Evolutionary conservation across 2,797 vertebrate genomes (phyloP).

Genomic region (Pogoniulus pusillus): DNA sequence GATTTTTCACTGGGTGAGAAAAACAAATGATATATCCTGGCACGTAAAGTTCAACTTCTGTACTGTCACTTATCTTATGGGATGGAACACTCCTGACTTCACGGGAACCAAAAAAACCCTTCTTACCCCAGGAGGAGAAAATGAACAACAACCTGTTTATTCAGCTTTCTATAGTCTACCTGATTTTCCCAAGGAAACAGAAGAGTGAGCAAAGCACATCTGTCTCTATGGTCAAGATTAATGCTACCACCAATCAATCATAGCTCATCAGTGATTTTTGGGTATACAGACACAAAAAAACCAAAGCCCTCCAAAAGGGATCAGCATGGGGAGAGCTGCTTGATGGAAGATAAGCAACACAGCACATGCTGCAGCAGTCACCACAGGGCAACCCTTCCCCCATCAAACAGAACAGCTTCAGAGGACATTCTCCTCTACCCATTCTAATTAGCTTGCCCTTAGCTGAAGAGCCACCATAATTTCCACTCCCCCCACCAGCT

Average conservation of each 20-base stretch:
- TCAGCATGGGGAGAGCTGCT: neutral
- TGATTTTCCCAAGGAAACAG: neutral
- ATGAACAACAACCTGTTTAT: neutral
- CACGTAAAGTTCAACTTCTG: neutral
- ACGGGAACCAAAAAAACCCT: neutral
- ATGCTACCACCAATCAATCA: neutral
- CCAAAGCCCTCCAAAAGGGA: neutral
- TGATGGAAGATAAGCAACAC: neutral
- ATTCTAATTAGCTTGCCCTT: conserved; percentile 30
- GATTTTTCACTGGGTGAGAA: conserved; percentile 10
- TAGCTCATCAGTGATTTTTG: neutral
- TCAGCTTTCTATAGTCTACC: neutral
- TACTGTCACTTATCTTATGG: neutral
- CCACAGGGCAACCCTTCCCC: neutral
- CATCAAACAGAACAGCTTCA: neutral
- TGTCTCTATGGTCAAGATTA: neutral
- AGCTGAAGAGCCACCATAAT: conserved; percentile 28
- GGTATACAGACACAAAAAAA: neutral
- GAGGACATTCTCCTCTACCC: conserved; percentile 5
- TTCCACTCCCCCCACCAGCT: conserved; percentile 19
- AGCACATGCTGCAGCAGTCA: neutral
- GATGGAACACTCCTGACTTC: neutral
- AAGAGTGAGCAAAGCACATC: neutral
- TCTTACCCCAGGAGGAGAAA: neutral
- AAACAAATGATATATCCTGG: neutral